phyloP scores from a whole-genome alignment of 2,888 invertebrate genomes.

The Autographa pulchrina region DNA sequence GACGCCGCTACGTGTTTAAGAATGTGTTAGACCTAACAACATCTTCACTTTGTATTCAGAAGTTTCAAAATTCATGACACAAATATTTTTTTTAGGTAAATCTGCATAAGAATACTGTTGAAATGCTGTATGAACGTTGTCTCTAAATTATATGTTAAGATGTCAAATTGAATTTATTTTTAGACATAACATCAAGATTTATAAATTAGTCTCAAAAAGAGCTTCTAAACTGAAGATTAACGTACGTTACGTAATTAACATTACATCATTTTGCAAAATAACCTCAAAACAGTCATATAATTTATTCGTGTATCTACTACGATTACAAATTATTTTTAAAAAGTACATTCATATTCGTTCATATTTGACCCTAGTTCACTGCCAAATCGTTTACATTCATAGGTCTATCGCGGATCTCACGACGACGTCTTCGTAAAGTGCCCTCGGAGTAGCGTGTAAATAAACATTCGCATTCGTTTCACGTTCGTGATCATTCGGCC shows the following conservation, averaged over 20 bases:
- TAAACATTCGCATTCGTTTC: slow-evolving; percentile 71
- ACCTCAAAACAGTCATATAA: neutral
- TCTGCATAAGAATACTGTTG: neutral
- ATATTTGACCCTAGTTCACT: slow-evolving; percentile 25
- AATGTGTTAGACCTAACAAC: slow-evolving; percentile 30
- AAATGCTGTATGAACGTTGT: no score
- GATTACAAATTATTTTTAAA: no score
- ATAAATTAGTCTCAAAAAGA: neutral
- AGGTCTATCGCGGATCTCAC: slow-evolving; percentile 38
- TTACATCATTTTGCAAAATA: neutral
- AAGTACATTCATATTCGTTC: neutral
- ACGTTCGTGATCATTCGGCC: slow-evolving; percentile 65
- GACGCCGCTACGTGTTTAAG: slow-evolving; percentile 44
- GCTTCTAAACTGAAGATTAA: no score
- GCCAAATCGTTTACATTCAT: slow-evolving; percentile 41
- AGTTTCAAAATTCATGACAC: neutral
- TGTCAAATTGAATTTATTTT: neutral
- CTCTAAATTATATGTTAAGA: neutral
- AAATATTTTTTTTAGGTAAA: neutral
- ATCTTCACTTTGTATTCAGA: neutral
- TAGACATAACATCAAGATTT: neutral
- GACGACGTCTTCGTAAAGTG: slow-evolving; percentile 50
- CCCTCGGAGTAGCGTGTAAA: slow-evolving; percentile 68
- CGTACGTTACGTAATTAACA: no score
- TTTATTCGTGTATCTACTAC: neutral